phyloP scores from a whole-genome alignment of 2,113 vertebrate species.

The Tetraodon nigroviridis region DNA sequence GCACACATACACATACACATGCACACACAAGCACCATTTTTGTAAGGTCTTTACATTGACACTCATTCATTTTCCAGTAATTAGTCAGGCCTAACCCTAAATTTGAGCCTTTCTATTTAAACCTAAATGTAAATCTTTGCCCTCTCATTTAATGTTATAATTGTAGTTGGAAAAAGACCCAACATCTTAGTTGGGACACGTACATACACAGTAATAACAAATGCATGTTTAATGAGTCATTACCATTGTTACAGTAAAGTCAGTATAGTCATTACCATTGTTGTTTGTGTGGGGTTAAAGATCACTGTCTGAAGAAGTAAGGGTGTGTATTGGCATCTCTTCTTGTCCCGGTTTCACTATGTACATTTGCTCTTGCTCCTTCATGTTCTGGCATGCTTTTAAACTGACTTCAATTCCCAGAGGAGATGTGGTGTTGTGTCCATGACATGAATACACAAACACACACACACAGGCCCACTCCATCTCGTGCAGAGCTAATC shows the following conservation, averaged over 20 bases:
- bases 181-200: no score
- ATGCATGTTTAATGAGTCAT: no score
- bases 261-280: not conserved
- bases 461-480: not conserved
- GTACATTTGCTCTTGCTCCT: constrained; percentile 74
- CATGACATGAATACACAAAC: constrained; percentile 25
- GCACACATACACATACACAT: constrained; percentile 24
- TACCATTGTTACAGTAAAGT: no score
- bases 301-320: not conserved
- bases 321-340: constrained; percentile 29
- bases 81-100: no score
- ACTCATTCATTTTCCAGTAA: no score
- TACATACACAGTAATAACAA: no score
- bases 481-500: not conserved
- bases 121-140: no score
- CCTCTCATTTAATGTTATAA: no score
- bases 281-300: not conserved
- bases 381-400: constrained; percentile 71
- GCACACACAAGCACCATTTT: constrained; percentile 9
- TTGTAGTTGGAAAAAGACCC: no score
- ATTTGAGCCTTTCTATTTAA: no score
- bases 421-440: constrained; percentile 35
- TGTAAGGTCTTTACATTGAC: no score
- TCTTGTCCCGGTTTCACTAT: constrained; percentile 61
- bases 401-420: constrained; percentile 72